A percentile compares a stretch with the other conserved stretches of the same genome.
These are phyloP conservation scores for Hylia prasina DNA, from an alignment of 2,113 vertebrate genomes.

Conservation along the genomic window DNA sequence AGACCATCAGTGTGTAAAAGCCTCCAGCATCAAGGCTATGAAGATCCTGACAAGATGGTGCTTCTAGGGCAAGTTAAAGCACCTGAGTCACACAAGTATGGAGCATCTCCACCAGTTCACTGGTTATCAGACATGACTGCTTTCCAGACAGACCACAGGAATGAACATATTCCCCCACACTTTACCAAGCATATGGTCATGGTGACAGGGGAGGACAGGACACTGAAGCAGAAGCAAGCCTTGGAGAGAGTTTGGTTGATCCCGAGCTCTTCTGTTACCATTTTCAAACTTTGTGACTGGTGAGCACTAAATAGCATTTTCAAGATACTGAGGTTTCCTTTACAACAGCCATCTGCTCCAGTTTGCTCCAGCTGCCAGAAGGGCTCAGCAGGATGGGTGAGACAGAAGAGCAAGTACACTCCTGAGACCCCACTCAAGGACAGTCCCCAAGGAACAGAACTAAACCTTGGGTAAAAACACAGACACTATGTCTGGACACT, in stretches of 20 bases:
- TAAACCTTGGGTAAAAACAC: not conserved
- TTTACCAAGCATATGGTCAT: not conserved
- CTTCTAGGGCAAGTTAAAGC: not conserved
- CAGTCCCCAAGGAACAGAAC: not conserved
- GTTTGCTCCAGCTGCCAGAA: not conserved
- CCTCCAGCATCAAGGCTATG: not conserved
- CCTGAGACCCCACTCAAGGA: not conserved
- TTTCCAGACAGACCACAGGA: not conserved
- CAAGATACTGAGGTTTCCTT: not conserved
- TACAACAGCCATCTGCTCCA: not conserved
- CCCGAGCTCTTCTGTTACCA: fast-evolving
- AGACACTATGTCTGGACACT: not conserved
- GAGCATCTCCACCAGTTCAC: not conserved
- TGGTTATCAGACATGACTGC: not conserved
- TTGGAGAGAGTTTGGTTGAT: not conserved
- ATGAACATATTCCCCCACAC: not conserved
- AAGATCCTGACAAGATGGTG: not conserved
- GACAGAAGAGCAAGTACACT: not conserved
- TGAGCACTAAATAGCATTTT: not conserved
- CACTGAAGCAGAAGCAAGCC: not conserved
- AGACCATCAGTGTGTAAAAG: not conserved
- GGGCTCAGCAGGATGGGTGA: not conserved
- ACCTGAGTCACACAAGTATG: not conserved
- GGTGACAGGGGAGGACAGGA: not conserved
- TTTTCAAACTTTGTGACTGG: not conserved